These are phyloP conservation scores for Arctocebus calabarensis DNA, from an alignment of 2,797 vertebrate genomes.

Conservation along the genomic window DNA sequence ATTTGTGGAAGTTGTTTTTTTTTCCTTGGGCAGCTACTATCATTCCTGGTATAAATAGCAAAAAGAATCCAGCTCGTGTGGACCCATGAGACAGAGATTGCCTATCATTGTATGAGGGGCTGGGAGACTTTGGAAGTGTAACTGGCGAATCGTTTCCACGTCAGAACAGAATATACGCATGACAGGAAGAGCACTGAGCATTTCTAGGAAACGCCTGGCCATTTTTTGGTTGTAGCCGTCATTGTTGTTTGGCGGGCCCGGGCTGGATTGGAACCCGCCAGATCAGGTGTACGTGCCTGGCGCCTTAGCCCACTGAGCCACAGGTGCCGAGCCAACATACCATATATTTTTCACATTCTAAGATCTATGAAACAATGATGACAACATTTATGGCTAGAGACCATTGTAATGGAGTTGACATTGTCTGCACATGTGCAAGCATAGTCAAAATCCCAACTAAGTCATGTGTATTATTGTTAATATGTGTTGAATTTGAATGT, in stretches of 20 bases:
- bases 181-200: neutral
- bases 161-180: neutral
- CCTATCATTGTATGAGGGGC: neutral
- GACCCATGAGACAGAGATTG: neutral
- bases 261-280: too few relatives aligned
- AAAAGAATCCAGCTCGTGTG: neutral
- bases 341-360: constrained; percentile 3
- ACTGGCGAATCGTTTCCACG: too few relatives aligned
- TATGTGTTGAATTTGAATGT: neutral
- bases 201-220: neutral
- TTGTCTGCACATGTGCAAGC: neutral
- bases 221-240: too few relatives aligned
- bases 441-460: neutral
- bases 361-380: neutral
- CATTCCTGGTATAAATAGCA: neutral
- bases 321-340: too few relatives aligned
- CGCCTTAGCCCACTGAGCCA: too few relatives aligned
- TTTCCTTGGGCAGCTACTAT: neutral
- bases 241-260: too few relatives aligned
- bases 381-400: neutral
- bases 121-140: neutral
- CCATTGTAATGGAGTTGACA: neutral
- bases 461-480: neutral
- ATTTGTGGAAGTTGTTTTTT: neutral
- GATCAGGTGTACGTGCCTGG: too few relatives aligned